These are phyloP conservation scores for Orussus abietinus DNA, from an alignment of 1,140 invertebrate species.

Conservation along the genomic window DNA sequence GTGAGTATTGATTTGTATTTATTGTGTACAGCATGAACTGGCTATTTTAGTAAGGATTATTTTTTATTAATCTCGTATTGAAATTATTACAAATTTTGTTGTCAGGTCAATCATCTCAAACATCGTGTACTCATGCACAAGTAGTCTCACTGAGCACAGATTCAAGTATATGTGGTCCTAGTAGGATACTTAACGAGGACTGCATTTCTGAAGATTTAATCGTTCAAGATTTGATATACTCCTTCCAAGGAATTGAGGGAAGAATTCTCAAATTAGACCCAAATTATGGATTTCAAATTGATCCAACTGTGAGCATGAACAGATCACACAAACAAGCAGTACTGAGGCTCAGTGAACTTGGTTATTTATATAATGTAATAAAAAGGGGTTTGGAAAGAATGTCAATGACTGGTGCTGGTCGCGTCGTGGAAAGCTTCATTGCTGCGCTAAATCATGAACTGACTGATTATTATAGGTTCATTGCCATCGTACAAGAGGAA, in stretches of 20 bases:
- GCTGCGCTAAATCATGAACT: slow-evolving; percentile 81
- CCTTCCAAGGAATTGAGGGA: slow-evolving; percentile 79
- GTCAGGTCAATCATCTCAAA: slow-evolving; percentile 36
- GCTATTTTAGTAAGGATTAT: slow-evolving; percentile 3
- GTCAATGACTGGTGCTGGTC: slow-evolving; percentile 60
- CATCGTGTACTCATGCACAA: slow-evolving; percentile 29
- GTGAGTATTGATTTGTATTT: slow-evolving; percentile 3
- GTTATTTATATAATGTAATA: slow-evolving; percentile 81
- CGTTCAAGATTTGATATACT: slow-evolving; percentile 74
- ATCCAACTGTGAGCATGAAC: slow-evolving; percentile 54
- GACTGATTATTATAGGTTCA: slow-evolving; percentile 80
- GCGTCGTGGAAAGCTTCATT: slow-evolving; percentile 82
- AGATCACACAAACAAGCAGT: slow-evolving; percentile 55
- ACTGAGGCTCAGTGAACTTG: slow-evolving; percentile 75
- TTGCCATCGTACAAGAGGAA: slow-evolving; percentile 79
- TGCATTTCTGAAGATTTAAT: slow-evolving; percentile 54
- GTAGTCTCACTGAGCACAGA: slow-evolving; percentile 33
- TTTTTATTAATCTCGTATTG: slow-evolving; percentile 6
- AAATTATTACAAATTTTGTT: slow-evolving; percentile 9
- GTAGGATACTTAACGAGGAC: slow-evolving; percentile 40
- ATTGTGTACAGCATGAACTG: background rate
- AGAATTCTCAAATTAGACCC: slow-evolving; percentile 68
- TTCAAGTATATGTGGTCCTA: slow-evolving; percentile 23
- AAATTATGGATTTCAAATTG: slow-evolving; percentile 65
- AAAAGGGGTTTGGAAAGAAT: slow-evolving; percentile 64